Evolutionary conservation across 2,113 vertebrate species (phyloP), one percentile per base, ranked within the genome.

Genomic region (Eublepharis macularius): DNA sequence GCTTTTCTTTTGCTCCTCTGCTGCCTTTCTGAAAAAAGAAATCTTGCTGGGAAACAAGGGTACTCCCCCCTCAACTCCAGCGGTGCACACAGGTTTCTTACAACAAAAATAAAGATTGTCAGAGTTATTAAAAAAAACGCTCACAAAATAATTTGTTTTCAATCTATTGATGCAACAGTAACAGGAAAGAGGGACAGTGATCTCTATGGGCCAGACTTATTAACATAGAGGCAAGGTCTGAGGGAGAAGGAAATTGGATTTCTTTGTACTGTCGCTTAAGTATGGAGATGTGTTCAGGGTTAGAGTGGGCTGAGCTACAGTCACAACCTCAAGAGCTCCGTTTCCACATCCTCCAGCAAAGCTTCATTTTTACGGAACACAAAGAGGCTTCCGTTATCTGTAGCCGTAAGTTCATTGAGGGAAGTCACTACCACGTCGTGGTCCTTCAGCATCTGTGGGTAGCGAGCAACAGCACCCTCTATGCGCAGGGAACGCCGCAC

Each of bases 401-500:
- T 60, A 32, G 89, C 92, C 57, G 95, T 26, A 1, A 97, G 90
- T 43, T 97, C 96, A 0, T 88, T 76, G 3, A 97, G 94, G 47
- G 96, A 96, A 0, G 95, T 89, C 84, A 97, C 96, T 1, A 97
- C 93, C 0, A 91, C 45, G 16, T 96, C 92, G 0, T 96, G 96
- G 4, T 96, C 96, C 89, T 89, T 94, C 17, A 97, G 91, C 93
- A 94, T 92, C 32, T 86, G 83, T 0, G 96, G 96, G 88, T 96
- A 96, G 60, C 0, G 4, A 24, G 91, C 82, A 14, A 32, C 8
- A 0, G 36, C 89, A 0, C 19, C 39, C 76, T 95, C 94, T 0
- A 97, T 95, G 45, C 96, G 89, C 1, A 86, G 24, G 0, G 97
- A 97, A 0, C 96, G 95, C 14, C 96, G 90, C 13, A 97, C 95